Percentiles rank a stretch among this genome's conserved stretches.
phyloP scores from a whole-genome alignment of 2,888 invertebrate species.

The Chaitophorus viminalis region DNA sequence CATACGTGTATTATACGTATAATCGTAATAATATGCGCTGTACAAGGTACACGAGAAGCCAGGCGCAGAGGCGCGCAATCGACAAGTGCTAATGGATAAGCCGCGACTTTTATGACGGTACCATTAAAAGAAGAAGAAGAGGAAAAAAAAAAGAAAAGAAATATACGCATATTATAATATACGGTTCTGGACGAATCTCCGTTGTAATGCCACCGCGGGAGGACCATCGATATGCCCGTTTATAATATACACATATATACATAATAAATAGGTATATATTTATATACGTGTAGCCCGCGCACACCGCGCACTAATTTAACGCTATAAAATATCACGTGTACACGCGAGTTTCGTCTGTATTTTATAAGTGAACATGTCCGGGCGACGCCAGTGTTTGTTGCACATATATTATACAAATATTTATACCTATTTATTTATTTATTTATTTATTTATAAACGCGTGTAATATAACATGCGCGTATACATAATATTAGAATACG shows the following conservation, averaged over 20 bases:
- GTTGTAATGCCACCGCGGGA: background rate
- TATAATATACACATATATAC: background rate
- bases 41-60: slow-evolving; percentile 4
- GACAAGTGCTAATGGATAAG: slow-evolving; percentile 58
- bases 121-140: slow-evolving; percentile 31
- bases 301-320: slow-evolving; percentile 9
- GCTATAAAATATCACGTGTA: slow-evolving; percentile 17
- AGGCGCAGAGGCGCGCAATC: slow-evolving; percentile 9
- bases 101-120: slow-evolving; percentile 57
- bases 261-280: background rate
- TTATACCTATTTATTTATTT: too few relatives aligned
- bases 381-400: too few relatives aligned
- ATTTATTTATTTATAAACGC: background rate
- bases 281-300: too few relatives aligned
- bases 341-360: too few relatives aligned
- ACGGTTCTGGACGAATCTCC: background rate
- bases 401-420: too few relatives aligned
- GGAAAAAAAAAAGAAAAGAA: background rate
- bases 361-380: too few relatives aligned
- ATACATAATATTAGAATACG: too few relatives aligned
- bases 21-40: background rate
- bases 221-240: background rate
- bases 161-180: background rate
- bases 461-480: too few relatives aligned
- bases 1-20: background rate